These are phyloP conservation scores for Agonopterix alstromeriana DNA, from an alignment of 2,888 invertebrate species.

Conservation along the genomic window DNA sequence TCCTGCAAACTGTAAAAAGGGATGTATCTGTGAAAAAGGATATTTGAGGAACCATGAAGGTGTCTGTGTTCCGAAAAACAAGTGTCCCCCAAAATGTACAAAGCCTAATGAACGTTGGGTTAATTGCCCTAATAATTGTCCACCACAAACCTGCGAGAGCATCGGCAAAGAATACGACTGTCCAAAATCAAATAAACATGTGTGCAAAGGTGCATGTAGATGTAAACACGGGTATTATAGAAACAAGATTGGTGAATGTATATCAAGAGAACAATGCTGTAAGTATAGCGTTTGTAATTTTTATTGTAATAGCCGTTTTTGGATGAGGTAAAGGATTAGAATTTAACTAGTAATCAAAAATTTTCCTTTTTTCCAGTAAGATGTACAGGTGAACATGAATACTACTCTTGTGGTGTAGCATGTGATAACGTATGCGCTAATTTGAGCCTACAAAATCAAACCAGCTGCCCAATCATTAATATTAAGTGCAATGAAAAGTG, in stretches of 20 bases:
- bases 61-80: conserved; percentile 7
- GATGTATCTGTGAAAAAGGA: conserved; percentile 11
- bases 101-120: conserved; percentile 1
- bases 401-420: no score
- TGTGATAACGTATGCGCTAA: no score
- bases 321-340: no score
- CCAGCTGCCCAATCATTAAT: no score
- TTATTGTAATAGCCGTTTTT: no score
- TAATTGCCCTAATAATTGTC: not conserved
- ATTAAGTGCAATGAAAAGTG: no score
- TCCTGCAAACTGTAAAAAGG: conserved; percentile 4
- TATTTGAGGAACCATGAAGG: conserved; percentile 7
- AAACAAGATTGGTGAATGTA: conserved; percentile 2
- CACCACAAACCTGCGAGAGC: conserved; percentile 1
- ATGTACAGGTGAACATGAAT: no score
- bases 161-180: not conserved
- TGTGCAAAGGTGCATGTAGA: not conserved
- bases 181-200: not conserved
- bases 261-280: conserved; percentile 4
- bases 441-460: no score
- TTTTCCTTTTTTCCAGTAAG: no score
- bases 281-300: not conserved
- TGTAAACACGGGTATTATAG: conserved; percentile 3
- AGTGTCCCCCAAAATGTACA: not conserved
- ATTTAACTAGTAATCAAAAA: no score